Evolutionary conservation across 2,888 invertebrate species (phyloP).

Genomic region (Napeogenes sylphis): DNA sequence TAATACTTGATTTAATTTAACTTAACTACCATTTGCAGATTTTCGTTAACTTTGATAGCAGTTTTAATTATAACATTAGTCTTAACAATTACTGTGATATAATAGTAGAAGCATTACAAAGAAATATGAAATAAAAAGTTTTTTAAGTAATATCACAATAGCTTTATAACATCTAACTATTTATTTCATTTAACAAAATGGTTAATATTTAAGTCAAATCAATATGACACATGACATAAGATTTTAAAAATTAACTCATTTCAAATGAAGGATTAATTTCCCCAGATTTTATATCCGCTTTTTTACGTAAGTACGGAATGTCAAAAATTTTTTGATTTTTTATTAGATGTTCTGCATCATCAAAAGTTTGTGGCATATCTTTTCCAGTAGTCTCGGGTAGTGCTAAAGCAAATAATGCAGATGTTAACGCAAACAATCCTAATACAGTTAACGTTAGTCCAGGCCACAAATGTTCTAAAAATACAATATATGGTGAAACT

Average conservation of each 20-base stretch:
- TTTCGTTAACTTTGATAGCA: too few relatives aligned
- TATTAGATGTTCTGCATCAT: constrained; percentile 53
- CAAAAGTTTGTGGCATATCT: constrained; percentile 63
- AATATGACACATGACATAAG: too few relatives aligned
- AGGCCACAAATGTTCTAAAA: constrained; percentile 43
- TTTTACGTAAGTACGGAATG: constrained; percentile 44
- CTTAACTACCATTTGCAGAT: too few relatives aligned
- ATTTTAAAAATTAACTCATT: constrained; percentile 25
- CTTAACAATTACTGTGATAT: too few relatives aligned
- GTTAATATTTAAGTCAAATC: too few relatives aligned
- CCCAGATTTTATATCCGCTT: constrained; percentile 16
- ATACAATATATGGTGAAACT: constrained; percentile 60
- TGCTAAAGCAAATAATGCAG: constrained; percentile 41
- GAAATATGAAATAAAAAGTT: too few relatives aligned
- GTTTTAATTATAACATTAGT: too few relatives aligned
- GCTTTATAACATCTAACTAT: too few relatives aligned
- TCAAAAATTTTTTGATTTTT: constrained; percentile 47
- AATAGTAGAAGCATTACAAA: too few relatives aligned
- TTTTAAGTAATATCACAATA: too few relatives aligned
- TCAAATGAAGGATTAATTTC: constrained; percentile 34
- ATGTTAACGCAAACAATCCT: constrained; percentile 40
- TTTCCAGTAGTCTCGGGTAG: constrained; percentile 59
- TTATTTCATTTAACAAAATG: too few relatives aligned
- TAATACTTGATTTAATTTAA: too few relatives aligned
- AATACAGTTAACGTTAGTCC: constrained; percentile 56